Conservation (phyloP, 2,797 vertebrate genomes). For the Gymnopithys bicolor region DNA sequence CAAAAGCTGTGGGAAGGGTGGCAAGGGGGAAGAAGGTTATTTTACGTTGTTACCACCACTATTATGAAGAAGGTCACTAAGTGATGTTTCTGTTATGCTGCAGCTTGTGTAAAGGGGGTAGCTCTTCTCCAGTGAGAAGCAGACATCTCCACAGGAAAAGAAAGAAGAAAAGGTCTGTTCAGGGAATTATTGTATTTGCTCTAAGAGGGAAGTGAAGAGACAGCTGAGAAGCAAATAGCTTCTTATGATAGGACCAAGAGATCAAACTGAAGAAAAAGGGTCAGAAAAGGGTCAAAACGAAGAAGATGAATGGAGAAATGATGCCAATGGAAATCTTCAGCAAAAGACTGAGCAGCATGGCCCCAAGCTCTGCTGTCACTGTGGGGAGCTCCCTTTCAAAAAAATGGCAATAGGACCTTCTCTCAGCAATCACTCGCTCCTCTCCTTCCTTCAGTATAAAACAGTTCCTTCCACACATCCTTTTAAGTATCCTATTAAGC, state of each 20-base stretch:
- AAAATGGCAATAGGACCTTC: not conserved
- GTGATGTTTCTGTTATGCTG: not conserved
- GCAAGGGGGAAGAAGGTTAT: not conserved
- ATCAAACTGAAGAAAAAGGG: not conserved
- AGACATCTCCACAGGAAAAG: not conserved
- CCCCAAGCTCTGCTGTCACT: not conserved
- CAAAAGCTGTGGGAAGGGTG: not conserved
- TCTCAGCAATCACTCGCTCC: not conserved
- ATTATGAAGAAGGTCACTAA: not conserved
- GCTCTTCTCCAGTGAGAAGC: not conserved
- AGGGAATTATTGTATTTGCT: not conserved
- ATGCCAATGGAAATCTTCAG: not conserved
- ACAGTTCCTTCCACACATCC: not conserved
- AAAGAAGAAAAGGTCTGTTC: not conserved
- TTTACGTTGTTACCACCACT: not conserved
- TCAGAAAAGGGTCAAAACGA: not conserved
- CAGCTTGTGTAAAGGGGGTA: not conserved
- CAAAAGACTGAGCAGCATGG: not conserved
- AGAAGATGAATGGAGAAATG: not conserved
- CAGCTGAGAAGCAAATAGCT: not conserved
- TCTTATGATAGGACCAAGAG: not conserved
- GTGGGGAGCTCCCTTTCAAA: not conserved
- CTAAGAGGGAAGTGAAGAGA: not conserved
- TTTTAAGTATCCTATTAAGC: no score
- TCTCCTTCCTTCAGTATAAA: not conserved